Percentiles rank a stretch among this genome's conserved stretches.
These are phyloP conservation scores for Accipiter virgatus DNA, from an alignment of 2,113 vertebrate genomes.

Conservation along the genomic window DNA sequence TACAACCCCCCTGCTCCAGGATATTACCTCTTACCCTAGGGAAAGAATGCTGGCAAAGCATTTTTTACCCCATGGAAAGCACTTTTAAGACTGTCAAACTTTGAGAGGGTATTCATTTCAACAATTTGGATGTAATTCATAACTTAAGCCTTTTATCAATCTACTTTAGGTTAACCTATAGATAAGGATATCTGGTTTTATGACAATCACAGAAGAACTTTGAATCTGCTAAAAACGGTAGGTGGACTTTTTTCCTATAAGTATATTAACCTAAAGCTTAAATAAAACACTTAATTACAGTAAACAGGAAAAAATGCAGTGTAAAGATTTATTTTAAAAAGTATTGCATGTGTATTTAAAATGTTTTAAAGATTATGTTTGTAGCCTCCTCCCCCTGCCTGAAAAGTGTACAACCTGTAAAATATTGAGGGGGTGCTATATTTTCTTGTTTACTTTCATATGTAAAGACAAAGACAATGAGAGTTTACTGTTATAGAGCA, in stretches of 20 bases:
- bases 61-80: conserved; percentile 60
- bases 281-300: neutral
- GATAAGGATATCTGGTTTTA: conserved; percentile 27
- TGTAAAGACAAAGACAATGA: neutral
- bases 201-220: conserved; percentile 42
- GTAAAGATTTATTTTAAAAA: neutral
- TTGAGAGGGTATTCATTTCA: conserved; percentile 34
- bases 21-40: conserved; percentile 69
- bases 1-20: conserved; percentile 48
- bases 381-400: neutral
- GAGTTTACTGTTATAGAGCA: neutral
- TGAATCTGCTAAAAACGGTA: conserved; percentile 65
- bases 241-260: conserved; percentile 22
- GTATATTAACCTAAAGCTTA: neutral
- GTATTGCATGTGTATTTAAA: neutral
- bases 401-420: neutral
- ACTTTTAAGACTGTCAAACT: conserved; percentile 52
- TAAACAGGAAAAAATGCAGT: neutral
- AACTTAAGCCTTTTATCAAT: conserved; percentile 12
- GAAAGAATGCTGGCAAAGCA: conserved; percentile 66
- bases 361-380: neutral
- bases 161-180: conserved; percentile 31
- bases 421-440: neutral
- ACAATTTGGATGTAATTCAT: conserved; percentile 37
- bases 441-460: neutral